Evolutionary conservation across 1,140 invertebrate species (phyloP).

Genomic region (Venustaconcha ellipsiformis): DNA sequence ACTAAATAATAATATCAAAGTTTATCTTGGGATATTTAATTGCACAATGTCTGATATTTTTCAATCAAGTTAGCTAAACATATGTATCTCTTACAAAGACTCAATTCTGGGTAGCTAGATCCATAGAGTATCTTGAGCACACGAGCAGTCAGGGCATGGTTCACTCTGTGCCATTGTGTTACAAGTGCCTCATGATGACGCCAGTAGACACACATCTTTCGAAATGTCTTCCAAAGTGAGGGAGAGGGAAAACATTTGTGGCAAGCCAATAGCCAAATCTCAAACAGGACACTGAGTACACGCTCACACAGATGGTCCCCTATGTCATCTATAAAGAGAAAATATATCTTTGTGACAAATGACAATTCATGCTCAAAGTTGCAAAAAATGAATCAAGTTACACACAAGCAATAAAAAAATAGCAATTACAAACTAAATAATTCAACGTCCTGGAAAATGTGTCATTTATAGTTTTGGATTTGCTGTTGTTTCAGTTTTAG

Average conservation of each 20-base stretch:
- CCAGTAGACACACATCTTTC: slow-evolving; percentile 93
- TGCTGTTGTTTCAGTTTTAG: too few species aligned
- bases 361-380: too few species aligned
- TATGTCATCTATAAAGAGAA: slow-evolving; percentile 79
- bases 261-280: slow-evolving; percentile 95
- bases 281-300: slow-evolving; percentile 91
- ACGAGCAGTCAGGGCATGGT: slow-evolving; percentile 86
- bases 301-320: slow-evolving; percentile 95
- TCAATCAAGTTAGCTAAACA: too few species aligned
- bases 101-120: slow-evolving; percentile 85
- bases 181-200: slow-evolving; percentile 91
- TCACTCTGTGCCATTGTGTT: slow-evolving; percentile 94
- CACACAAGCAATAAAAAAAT: too few species aligned
- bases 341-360: background rate
- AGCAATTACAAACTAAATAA: too few species aligned
- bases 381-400: too few species aligned
- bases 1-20: too few species aligned
- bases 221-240: slow-evolving; percentile 94
- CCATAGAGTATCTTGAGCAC: slow-evolving; percentile 92
- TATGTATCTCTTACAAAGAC: slow-evolving; percentile 64
- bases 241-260: slow-evolving; percentile 91
- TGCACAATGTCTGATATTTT: too few species aligned
- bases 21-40: too few species aligned
- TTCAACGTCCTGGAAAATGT: too few species aligned
- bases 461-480: too few species aligned